Percentiles rank a stretch among this genome's conserved stretches.
Evolutionary conservation across 2,113 vertebrate species (phyloP).

Genomic region (Pardalotus punctatus): DNA sequence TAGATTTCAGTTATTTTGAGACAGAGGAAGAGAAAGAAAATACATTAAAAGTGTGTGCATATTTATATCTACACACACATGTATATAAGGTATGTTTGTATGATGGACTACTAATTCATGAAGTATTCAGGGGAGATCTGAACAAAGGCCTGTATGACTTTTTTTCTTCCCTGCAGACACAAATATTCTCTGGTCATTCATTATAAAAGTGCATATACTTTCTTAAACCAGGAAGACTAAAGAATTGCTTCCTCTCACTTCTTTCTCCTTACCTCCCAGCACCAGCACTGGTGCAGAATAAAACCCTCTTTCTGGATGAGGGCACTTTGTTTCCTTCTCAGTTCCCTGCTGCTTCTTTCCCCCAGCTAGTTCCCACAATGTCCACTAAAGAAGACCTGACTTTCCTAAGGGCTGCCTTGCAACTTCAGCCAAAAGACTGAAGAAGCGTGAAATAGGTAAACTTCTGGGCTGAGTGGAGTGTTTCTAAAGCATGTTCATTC

Average conservation of each 20-base stretch:
- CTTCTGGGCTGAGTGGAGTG: neutral
- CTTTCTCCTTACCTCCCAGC: neutral
- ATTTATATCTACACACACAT: fast-evolving
- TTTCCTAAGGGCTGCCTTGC: neutral
- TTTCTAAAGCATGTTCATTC: neutral
- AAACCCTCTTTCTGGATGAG: neutral
- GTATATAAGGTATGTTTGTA: neutral
- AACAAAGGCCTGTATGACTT: neutral
- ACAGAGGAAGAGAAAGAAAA: neutral
- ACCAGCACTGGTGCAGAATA: neutral
- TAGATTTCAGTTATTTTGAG: neutral
- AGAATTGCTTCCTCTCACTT: neutral
- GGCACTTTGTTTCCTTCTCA: neutral
- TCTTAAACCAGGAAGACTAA: neutral
- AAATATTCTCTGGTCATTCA: neutral
- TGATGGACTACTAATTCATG: neutral
- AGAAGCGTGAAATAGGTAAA: neutral
- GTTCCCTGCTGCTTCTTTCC: neutral
- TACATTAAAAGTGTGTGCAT: neutral
- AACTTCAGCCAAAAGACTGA: neutral
- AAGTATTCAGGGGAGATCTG: neutral
- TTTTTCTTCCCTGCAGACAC: neutral
- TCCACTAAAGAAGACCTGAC: neutral
- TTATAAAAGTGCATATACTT: neutral
- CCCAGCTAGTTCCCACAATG: neutral